A percentile compares a stretch with the other conserved stretches of the same genome.
Conservation (phyloP, 2,888 invertebrate genomes). For the Agrotis segetum region DNA sequence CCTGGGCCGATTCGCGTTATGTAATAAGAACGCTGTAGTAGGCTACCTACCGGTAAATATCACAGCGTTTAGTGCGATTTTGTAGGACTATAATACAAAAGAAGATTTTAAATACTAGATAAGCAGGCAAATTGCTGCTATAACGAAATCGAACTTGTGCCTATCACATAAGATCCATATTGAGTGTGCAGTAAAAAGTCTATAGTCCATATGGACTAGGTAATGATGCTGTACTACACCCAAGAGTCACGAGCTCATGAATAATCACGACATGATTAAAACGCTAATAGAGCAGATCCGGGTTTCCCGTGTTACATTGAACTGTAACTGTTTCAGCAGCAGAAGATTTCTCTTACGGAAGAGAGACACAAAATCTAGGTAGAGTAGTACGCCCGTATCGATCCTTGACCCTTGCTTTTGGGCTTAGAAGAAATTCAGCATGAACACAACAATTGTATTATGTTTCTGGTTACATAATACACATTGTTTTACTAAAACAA, state of each 20-base stretch:
- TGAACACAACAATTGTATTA: conserved; percentile 32
- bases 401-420: conserved; percentile 5
- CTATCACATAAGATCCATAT: no score
- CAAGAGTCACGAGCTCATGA: not conserved
- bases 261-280: not conserved
- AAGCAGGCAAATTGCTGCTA: no score
- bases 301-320: not conserved
- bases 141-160: not conserved
- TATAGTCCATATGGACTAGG: not conserved
- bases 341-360: not conserved
- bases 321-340: no score
- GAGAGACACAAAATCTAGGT: not conserved
- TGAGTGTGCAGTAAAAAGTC: not conserved
- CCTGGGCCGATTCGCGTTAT: conserved; percentile 24
- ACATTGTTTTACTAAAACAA: conserved; percentile 44
- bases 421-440: conserved; percentile 8
- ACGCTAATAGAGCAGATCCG: not conserved
- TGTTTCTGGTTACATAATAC: conserved; percentile 20
- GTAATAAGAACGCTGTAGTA: conserved; percentile 16
- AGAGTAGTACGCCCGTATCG: no score
- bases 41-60: not conserved
- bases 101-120: not conserved
- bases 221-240: not conserved
- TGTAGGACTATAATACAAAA: not conserved
- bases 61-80: not conserved